These are phyloP conservation scores for Agrotis puta DNA, from an alignment of 2,888 invertebrate species.

Conservation along the genomic window DNA sequence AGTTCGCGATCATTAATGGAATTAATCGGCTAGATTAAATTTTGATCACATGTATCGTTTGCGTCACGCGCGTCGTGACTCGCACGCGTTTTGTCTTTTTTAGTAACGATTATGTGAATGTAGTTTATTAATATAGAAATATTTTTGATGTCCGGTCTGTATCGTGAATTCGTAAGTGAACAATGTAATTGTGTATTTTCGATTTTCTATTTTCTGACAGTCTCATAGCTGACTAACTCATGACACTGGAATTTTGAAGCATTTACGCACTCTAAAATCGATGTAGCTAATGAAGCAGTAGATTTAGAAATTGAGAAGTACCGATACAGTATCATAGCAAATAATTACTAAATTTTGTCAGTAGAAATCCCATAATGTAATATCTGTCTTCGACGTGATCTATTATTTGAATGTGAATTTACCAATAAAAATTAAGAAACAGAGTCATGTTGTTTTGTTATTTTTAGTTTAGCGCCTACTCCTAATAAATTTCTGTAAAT, in stretches of 20 bases:
- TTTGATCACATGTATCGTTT: constrained; percentile 77
- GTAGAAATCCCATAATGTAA: constrained; percentile 87
- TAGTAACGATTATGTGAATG: constrained; percentile 84
- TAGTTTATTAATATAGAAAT: constrained; percentile 87
- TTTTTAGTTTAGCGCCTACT: constrained; percentile 27
- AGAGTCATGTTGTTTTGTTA: constrained; percentile 67
- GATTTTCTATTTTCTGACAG: constrained; percentile 83
- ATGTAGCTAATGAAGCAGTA: constrained; percentile 87
- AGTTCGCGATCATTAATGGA: constrained; percentile 69
- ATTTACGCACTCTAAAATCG: constrained; percentile 88
- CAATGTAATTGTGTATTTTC: constrained; percentile 85
- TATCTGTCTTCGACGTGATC: constrained; percentile 89
- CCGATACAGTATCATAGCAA: constrained; percentile 89
- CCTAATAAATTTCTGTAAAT: neutral
- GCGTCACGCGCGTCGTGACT: constrained; percentile 74
- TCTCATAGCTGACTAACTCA: constrained; percentile 81
- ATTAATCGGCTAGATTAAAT: constrained; percentile 78
- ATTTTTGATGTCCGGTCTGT: constrained; percentile 89
- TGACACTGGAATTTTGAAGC: constrained; percentile 86
- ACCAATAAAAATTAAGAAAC: constrained; percentile 90
- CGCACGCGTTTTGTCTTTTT: constrained; percentile 81
- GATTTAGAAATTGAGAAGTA: constrained; percentile 88
- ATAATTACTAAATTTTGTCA: constrained; percentile 86
- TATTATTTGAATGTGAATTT: constrained; percentile 91
- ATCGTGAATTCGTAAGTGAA: constrained; percentile 86